These are phyloP conservation scores for Ellobius talpinus DNA, from an alignment of 2,113 vertebrate species.

Conservation along the genomic window DNA sequence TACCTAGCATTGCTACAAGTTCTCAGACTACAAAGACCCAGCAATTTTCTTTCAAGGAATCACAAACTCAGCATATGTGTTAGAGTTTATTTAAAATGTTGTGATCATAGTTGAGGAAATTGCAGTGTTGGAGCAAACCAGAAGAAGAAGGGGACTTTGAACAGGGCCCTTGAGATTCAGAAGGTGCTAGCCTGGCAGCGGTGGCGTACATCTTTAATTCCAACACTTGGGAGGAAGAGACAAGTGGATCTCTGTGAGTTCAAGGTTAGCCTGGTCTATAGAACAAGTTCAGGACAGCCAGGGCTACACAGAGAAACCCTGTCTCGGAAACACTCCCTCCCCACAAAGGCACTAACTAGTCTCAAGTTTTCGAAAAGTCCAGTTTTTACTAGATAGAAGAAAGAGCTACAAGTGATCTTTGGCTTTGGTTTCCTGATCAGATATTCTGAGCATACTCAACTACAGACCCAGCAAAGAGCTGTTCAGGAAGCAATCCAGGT, in stretches of 20 bases:
- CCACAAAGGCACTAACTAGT: neutral
- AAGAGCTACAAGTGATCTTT: neutral
- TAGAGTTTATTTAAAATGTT: constrained; percentile 47
- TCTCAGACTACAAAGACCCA: neutral
- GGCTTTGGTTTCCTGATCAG: constrained; percentile 82
- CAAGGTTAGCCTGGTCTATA: neutral
- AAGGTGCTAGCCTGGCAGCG: neutral
- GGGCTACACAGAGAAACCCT: neutral
- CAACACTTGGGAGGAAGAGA: neutral
- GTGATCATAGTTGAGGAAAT: neutral
- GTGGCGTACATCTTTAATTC: neutral
- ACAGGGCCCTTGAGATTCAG: neutral
- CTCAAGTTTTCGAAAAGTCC: neutral
- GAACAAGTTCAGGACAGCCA: neutral
- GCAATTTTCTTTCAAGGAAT: neutral
- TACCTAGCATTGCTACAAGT: neutral
- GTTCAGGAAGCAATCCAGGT: constrained; percentile 97
- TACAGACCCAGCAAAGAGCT: constrained; percentile 95
- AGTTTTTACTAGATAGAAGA: neutral
- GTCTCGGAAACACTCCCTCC: neutral
- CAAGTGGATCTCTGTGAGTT: neutral
- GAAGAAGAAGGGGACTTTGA: constrained; percentile 9
- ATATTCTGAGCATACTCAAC: constrained; percentile 97
- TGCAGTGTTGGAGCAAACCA: neutral
- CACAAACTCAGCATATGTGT: neutral